phyloP scores from a whole-genome alignment of 2,888 invertebrate genomes.

The Drosophila neotestacea region DNA sequence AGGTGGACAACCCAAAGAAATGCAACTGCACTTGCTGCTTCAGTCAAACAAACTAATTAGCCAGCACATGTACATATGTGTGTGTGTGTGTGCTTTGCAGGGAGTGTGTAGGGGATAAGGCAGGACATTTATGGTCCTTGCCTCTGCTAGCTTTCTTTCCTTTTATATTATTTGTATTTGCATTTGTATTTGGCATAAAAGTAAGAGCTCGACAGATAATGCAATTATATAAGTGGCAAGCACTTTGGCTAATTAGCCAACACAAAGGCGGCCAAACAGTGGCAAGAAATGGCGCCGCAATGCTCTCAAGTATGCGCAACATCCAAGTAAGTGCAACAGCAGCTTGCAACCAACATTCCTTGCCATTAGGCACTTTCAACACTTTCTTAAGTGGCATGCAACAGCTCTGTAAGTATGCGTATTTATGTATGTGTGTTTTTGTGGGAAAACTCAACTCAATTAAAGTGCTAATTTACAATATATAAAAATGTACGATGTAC shows the following conservation, averaged over 20 bases:
- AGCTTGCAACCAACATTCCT: slow-evolving; percentile 25
- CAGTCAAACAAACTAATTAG: slow-evolving; percentile 77
- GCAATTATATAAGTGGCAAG: slow-evolving; percentile 77
- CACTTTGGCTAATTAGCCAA: slow-evolving; percentile 77
- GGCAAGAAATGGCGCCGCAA: slow-evolving; percentile 51
- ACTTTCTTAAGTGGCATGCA: slow-evolving; percentile 62
- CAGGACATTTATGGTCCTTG: slow-evolving; percentile 51
- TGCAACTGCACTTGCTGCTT: slow-evolving; percentile 41
- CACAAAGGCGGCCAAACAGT: slow-evolving; percentile 51
- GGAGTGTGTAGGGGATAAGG: slow-evolving; percentile 17
- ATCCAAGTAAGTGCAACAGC: slow-evolving; percentile 7
- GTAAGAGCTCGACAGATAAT: slow-evolving; percentile 65
- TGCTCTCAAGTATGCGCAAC: slow-evolving; percentile 1
- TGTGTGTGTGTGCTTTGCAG: slow-evolving; percentile 12
- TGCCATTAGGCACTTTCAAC: slow-evolving; percentile 28
- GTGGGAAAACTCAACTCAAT: slow-evolving; percentile 12
- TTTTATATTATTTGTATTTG: slow-evolving; percentile 67
- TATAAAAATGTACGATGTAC: slow-evolving; percentile 1
- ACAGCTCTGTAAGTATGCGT: slow-evolving; percentile 30
- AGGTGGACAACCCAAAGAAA: slow-evolving; percentile 56
- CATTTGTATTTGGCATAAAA: slow-evolving; percentile 73
- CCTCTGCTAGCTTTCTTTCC: slow-evolving; percentile 63
- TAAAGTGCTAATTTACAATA: slow-evolving; percentile 8
- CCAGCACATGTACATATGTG: slow-evolving; percentile 37
- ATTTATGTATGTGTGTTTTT: background rate